Base-by-base conservation (phyloP, 2,113 vertebrate species). In the Microtus richardsoni region DNA sequence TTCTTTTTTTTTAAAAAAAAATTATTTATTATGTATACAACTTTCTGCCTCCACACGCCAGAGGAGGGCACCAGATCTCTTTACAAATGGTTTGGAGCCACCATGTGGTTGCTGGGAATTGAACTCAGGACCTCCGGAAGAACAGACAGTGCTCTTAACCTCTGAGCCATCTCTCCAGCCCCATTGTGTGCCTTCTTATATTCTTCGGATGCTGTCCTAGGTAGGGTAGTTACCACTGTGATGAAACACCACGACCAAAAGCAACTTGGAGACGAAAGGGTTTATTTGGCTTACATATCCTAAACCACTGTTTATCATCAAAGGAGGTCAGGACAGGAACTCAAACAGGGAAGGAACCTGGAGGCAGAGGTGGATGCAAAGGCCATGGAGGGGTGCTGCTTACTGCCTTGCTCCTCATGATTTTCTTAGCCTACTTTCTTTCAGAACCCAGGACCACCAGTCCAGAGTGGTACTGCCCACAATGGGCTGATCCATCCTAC, bases 401-500 rank as follows among this genome's bases (percentile, higher is more conserved):
- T 19, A 83, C n/a, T 30, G 26, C 7, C 39, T 84, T 64, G 58
- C 26, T 84, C 58, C 26, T 44, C 24, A 11, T 44, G 58, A 58
- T 21, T 58, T 58, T 58, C 58, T 58, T 19, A 58, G 82, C 60
- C 82, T 64, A n/a, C 39, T 64, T 64, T 84, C 39, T 84, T 84
- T 44, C 30, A 30, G n/a, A 64, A 64, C 39, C 26, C 82, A 64
- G 82, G 58, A 30, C 58, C 58, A 62, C 80, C 58, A 41, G n/a
- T 24, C 24, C 39, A 64, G 0, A 10, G 54, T 41, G 13, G n/a
- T 2, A 4, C 24, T 1, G 2, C 54, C 13, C 14, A 64, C 58
- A 64, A 19, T 41, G n/a, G 24, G 7, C 7, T 19, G 24, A 3
- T 2, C 21, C 22, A 3, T 6, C 13, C n/a, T 8, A 24, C 14